Conservation (phyloP, 2,797 vertebrate genomes). For the Oceanodroma leucorhoa region DNA sequence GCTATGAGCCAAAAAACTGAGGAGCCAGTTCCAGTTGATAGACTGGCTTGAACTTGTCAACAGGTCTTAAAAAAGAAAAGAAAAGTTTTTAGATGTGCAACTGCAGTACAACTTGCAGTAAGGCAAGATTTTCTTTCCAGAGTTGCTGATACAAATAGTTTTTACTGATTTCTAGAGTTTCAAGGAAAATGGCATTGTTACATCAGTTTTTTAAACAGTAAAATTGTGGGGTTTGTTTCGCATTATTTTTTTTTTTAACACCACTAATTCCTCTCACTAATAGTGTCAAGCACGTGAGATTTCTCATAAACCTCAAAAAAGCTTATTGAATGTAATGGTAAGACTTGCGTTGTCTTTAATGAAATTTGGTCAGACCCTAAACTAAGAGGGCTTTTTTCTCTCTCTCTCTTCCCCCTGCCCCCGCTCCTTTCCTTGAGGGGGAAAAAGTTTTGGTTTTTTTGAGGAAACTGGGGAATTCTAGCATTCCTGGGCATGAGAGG, state of each 20-base stretch:
- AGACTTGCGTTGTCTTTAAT: background rate
- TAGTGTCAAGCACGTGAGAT: slow-evolving; percentile 1
- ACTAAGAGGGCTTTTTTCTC: fast-evolving
- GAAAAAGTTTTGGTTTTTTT: background rate
- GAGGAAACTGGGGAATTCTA: slow-evolving; percentile 13
- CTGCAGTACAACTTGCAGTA: background rate
- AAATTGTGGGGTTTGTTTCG: background rate
- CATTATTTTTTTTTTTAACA: background rate
- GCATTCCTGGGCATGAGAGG: slow-evolving; percentile 14
- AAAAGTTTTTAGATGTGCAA: background rate
- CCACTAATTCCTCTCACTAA: background rate
- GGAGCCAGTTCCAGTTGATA: background rate
- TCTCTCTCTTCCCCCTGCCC: fast-evolving
- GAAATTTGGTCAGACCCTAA: background rate
- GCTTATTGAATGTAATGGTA: background rate
- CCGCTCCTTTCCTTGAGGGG: background rate
- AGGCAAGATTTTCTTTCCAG: background rate
- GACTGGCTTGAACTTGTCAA: background rate
- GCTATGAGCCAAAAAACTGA: background rate
- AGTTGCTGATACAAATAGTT: background rate
- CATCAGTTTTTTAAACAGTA: background rate
- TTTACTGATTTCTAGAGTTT: background rate
- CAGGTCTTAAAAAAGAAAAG: background rate
- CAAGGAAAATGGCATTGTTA: background rate
- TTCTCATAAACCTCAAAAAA: background rate